A percentile compares a stretch with the other conserved stretches of the same genome.
Conservation (phyloP, 2,888 invertebrate species). For the Amiota communis region DNA sequence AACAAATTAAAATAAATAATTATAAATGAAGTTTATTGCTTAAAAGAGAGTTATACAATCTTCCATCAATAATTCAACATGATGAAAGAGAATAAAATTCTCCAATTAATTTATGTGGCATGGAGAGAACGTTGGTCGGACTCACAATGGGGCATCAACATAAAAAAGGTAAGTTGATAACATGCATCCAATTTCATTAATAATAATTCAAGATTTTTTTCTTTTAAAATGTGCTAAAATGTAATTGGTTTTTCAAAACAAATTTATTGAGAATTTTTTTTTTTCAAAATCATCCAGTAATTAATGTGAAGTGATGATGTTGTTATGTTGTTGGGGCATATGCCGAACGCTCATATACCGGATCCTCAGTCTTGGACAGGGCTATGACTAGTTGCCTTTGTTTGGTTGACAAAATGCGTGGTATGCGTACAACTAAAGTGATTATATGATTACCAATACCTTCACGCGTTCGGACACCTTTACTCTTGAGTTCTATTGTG, state of each 20-base stretch:
- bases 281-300: background rate
- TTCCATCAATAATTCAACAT: background rate
- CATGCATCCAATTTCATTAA: conserved; percentile 4
- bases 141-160: conserved; percentile 95
- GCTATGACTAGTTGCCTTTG: conserved; percentile 68
- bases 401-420: conserved; percentile 63
- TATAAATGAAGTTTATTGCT: too few relatives aligned
- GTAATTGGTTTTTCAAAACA: conserved; percentile 12
- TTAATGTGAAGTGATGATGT: background rate
- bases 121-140: conserved; percentile 98
- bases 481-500: conserved; percentile 58
- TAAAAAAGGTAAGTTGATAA: conserved; percentile 80
- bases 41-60: too few relatives aligned
- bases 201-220: background rate
- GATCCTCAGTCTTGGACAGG: conserved; percentile 64
- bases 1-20: too few relatives aligned
- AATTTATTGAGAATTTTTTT: conserved; percentile 48
- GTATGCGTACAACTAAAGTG: conserved; percentile 67
- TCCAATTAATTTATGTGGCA: conserved; percentile 77
- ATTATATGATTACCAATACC: conserved; percentile 66
- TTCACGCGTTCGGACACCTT: conserved; percentile 60
- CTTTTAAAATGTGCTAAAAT: background rate
- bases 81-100: conserved; percentile 77
- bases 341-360: conserved; percentile 54
- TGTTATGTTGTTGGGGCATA: background rate